Evolutionary conservation across 2,888 invertebrate genomes (phyloP), one percentile per base, ranked within the genome.

Genomic region (Eristalinus sepulchralis): DNA sequence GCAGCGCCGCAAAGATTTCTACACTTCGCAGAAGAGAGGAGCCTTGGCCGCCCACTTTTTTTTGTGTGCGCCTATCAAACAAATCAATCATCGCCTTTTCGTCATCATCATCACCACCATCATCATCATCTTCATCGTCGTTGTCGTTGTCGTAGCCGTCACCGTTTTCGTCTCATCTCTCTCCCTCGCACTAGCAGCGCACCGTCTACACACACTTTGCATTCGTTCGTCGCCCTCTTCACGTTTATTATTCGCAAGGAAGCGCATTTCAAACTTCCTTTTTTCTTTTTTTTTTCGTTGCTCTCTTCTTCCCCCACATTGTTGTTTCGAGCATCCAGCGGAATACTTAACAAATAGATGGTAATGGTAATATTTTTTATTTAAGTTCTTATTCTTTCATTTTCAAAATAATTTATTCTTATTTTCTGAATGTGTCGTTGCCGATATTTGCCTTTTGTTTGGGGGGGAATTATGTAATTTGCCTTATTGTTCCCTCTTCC

Each of bases 41-140:
- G 84, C 76, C 84, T 85, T 68, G 80, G 72, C 81, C 84, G 84
- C 81, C 84, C 84, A 81, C 77, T 68, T 85, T 81, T 82, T 72
- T 86, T 68, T 72, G 83, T 62, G 78, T 86, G 86, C 83, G 86
- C 86, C 86, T 86, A 86, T 83, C 86, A 86, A 86, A 86, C 86
- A 86, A 86, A 86, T 86, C 86, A 86, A 86, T 86, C 86, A 86
- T 86, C 78, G 86, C 86, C 86, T 83, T 83, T 83, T 86, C 86
- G 83, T 82, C 85, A 76, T 62, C 85, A 73, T 57, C 81, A 72
- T 72, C 84, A 67, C 57, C 79, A 27, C 33, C 63, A 22, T 62
- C 73, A 10, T 60, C 72, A 11, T 27, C 59, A 39, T 66, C 36
- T n/a, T 78, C 70, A 36, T 59, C 64, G 31, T 57, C 71, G 81